phyloP scores from a whole-genome alignment of 23 tunicate genomes.

The Styela clava region DNA sequence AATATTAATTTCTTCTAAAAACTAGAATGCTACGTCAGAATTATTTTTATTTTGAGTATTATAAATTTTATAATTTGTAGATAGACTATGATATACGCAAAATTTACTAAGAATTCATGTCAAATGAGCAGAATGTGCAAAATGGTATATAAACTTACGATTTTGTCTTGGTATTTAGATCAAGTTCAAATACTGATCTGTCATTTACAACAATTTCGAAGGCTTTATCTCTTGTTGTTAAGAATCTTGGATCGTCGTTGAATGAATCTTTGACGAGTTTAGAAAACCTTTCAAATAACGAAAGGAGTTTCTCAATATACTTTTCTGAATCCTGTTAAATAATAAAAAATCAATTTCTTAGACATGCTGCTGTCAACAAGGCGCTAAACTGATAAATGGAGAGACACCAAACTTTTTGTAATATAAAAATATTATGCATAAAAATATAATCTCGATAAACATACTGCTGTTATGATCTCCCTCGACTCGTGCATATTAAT shows the following conservation, averaged over 20 bases:
- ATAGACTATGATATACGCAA: too few species aligned
- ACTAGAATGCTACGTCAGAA: too few species aligned
- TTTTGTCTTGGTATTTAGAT: slow-evolving; percentile 55
- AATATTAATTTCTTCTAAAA: too few species aligned
- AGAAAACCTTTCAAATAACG: slow-evolving; percentile 50
- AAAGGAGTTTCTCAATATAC: slow-evolving; percentile 63
- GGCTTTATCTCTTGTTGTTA: slow-evolving; percentile 84
- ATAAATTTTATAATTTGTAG: too few species aligned
- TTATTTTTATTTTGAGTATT: too few species aligned
- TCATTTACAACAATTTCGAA: slow-evolving; percentile 84
- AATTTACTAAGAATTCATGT: too few species aligned
- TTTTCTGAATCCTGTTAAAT: slow-evolving; percentile 74
- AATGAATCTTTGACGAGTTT: slow-evolving; percentile 48
- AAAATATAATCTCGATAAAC: neutral
- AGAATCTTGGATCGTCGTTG: slow-evolving; percentile 63
- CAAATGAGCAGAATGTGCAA: too few species aligned
- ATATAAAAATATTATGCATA: too few species aligned
- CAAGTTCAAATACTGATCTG: slow-evolving; percentile 54
- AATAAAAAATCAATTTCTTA: too few species aligned
- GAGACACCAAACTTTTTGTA: too few species aligned
- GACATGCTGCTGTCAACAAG: too few species aligned
- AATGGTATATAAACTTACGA: slow-evolving; percentile 49
- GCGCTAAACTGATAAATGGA: too few species aligned
- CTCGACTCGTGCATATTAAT: slow-evolving; percentile 51
- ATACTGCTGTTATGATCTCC: slow-evolving; percentile 53